Evolutionary conservation across 2,113 vertebrate genomes (phyloP).

Genomic region (Thunnus maccoyii): DNA sequence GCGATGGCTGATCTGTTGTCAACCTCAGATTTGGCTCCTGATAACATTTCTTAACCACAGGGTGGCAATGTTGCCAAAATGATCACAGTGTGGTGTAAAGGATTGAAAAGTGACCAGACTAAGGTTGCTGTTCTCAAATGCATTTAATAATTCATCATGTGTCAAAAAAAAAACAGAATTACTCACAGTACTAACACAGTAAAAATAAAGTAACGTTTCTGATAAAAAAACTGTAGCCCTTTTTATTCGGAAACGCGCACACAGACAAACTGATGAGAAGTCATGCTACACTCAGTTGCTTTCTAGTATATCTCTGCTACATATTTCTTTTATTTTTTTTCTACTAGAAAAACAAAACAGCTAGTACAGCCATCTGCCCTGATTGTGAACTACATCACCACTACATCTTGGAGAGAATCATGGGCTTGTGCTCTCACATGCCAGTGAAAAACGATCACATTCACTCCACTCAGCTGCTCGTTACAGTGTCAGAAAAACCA

Average conservation of each 20-base stretch:
- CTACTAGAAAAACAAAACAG: conserved; percentile 42
- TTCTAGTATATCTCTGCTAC: conserved; percentile 78
- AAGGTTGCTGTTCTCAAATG: conserved; percentile 65
- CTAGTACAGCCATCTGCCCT: conserved; percentile 61
- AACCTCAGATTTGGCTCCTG: conserved; percentile 16
- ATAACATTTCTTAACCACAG: conserved; percentile 63
- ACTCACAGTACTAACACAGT: conserved; percentile 65
- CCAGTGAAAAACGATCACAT: conserved; percentile 69
- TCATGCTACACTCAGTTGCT: conserved; percentile 82
- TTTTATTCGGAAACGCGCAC: conserved; percentile 78
- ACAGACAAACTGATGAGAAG: conserved; percentile 70
- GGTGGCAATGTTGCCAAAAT: conserved; percentile 72
- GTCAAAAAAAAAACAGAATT: conserved; percentile 63
- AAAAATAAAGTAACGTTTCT: conserved; percentile 77
- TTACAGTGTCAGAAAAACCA: conserved; percentile 62
- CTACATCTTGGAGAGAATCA: conserved; percentile 63
- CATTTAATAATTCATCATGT: conserved; percentile 74
- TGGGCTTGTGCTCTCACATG: conserved; percentile 75
- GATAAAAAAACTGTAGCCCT: conserved; percentile 85
- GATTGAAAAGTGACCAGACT: conserved; percentile 31
- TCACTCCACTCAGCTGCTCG: conserved; percentile 71
- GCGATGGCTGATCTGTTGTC: not conserved
- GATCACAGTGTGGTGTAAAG: not conserved
- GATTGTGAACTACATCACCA: conserved; percentile 56
- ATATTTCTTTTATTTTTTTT: conserved; percentile 64